A percentile compares a stretch with the other conserved stretches of the same genome.
phyloP scores from a whole-genome alignment of 2,797 vertebrate genomes.

The Emys orbicularis region DNA sequence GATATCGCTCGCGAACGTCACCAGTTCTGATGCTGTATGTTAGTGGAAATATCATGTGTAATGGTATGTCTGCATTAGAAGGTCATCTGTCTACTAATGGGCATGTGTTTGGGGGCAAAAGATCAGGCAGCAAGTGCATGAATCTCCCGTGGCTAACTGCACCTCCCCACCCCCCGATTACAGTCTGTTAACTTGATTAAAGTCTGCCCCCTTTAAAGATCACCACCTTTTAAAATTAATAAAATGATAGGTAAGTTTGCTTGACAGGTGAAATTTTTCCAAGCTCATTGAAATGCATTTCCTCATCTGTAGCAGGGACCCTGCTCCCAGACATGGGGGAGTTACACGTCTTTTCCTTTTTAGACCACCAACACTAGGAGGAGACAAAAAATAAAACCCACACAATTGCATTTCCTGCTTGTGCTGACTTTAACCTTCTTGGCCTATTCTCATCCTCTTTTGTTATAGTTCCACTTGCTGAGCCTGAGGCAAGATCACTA shows the following conservation, averaged over 20 bases:
- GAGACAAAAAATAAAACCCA: neutral
- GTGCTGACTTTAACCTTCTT: neutral
- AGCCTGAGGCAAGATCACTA: neutral
- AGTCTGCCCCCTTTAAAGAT: neutral
- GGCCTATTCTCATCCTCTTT: neutral
- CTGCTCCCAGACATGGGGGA: neutral
- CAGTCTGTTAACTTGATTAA: neutral
- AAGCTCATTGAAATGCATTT: neutral
- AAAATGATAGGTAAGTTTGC: neutral
- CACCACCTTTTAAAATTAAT: neutral
- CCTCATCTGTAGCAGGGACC: neutral
- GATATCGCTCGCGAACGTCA: neutral
- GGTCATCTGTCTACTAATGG: fast-evolving
- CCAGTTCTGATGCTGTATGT: neutral
- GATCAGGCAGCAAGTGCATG: neutral
- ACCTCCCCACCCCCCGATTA: neutral
- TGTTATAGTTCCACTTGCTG: neutral
- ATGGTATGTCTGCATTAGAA: neutral
- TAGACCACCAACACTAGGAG: neutral
- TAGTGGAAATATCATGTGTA: neutral
- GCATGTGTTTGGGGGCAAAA: neutral
- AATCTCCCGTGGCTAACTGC: neutral
- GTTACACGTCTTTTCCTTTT: neutral
- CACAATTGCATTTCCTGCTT: neutral
- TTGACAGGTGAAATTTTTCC: fast-evolving